Evolutionary conservation across 2,113 vertebrate species (phyloP).

Genomic region (Callospermophilus lateralis): DNA sequence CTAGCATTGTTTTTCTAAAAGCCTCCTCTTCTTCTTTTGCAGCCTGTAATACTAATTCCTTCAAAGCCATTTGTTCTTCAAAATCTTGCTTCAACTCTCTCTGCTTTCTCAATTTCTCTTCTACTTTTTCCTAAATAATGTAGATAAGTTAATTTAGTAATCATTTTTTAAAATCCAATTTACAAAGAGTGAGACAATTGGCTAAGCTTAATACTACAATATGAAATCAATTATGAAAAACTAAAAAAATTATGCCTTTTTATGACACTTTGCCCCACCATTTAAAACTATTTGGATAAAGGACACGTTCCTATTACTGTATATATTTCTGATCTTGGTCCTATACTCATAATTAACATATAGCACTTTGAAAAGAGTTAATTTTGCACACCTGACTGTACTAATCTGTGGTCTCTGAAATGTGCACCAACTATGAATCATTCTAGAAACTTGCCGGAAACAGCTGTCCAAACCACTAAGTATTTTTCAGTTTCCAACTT

Average conservation of each 20-base stretch:
- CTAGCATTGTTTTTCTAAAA: conserved; percentile 91
- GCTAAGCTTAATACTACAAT: not conserved
- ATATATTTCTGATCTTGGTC: conserved; percentile 36
- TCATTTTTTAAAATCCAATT: conserved; percentile 19
- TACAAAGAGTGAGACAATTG: not conserved
- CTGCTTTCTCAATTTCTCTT: conserved; percentile 91
- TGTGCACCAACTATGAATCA: not conserved
- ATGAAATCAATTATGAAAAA: not conserved
- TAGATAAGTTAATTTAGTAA: conserved; percentile 14
- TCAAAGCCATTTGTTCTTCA: conserved; percentile 92
- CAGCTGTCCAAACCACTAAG: not conserved
- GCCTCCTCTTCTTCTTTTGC: conserved; percentile 91
- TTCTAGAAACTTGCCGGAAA: conserved; percentile 11
- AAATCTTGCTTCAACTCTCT: conserved; percentile 90
- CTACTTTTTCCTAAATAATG: conserved; percentile 91
- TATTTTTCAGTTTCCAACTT: conserved; percentile 44
- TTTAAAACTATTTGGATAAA: conserved; percentile 43
- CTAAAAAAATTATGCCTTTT: conserved; percentile 24
- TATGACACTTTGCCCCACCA: not conserved
- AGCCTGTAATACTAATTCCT: conserved; percentile 87
- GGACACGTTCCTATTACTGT: not conserved
- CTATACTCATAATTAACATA: conserved; percentile 33
- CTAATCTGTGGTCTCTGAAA: conserved; percentile 20
- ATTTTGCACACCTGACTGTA: not conserved
- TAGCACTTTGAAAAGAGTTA: not conserved